Evolutionary conservation across 1,140 invertebrate species (phyloP).

Genomic region (Drosophila hydei): DNA sequence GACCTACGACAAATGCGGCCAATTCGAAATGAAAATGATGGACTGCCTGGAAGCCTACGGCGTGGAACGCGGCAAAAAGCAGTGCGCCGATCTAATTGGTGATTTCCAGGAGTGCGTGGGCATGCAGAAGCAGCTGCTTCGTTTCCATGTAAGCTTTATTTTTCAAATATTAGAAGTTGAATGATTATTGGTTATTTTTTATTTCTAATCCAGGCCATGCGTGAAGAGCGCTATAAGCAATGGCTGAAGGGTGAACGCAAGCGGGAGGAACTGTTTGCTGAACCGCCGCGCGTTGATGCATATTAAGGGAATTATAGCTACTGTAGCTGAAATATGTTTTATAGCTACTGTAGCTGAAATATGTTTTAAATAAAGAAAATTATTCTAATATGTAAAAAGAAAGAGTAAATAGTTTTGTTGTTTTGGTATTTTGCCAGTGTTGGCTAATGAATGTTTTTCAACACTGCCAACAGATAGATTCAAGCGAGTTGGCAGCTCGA

Average conservation of each 20-base stretch:
- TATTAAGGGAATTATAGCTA: constrained; percentile 83
- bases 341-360: constrained; percentile 57
- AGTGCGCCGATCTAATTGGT: constrained; percentile 86
- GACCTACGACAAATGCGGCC: constrained; percentile 86
- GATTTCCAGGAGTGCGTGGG: constrained; percentile 89
- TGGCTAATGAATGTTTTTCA: background rate
- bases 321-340: constrained; percentile 62
- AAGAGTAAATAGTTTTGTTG: background rate
- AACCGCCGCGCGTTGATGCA: constrained; percentile 84
- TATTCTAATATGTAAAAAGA: constrained; percentile 21
- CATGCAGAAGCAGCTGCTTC: constrained; percentile 85
- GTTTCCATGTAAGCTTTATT: constrained; percentile 84
- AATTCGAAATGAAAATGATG: constrained; percentile 88
- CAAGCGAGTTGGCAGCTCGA: constrained; percentile 36
- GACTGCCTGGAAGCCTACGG: constrained; percentile 91
- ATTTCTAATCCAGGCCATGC: constrained; percentile 84
- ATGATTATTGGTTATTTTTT: background rate
- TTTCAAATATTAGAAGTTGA: background rate
- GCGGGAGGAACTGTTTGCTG: constrained; percentile 83
- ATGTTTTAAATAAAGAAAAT: constrained; percentile 64
- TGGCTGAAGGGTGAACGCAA: constrained; percentile 84
- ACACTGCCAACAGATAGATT: background rate
- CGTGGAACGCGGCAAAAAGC: constrained; percentile 84
- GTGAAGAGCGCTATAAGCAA: constrained; percentile 85
- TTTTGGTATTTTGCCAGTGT: constrained; percentile 19